Percentiles rank a stretch among this genome's conserved stretches.
Conservation (phyloP, 1,140 invertebrate genomes). For the Ceratina japonica region DNA sequence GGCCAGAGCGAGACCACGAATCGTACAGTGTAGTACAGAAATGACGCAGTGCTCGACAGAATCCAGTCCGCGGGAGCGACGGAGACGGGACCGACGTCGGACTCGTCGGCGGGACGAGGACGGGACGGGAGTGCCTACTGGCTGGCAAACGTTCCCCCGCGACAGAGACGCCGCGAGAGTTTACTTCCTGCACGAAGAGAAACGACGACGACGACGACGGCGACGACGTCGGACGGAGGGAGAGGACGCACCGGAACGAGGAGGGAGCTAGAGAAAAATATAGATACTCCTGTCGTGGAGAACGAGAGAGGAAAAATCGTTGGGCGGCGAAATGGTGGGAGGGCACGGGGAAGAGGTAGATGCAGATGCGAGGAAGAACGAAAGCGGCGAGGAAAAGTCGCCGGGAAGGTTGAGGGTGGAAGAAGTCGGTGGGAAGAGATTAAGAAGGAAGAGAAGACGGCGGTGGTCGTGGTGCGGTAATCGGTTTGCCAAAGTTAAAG, state of each 20-base stretch:
- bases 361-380: not conserved
- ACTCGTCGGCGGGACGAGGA: conserved; percentile 29
- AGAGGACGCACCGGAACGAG: not conserved
- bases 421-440: not conserved
- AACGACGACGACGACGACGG: no score
- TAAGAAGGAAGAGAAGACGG: conserved; percentile 9
- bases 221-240: conserved; percentile 6
- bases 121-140: conserved; percentile 1
- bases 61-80: conserved; percentile 20
- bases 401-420: not conserved
- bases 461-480: conserved; percentile 48
- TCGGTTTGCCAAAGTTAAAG: conserved; percentile 51
- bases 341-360: not conserved
- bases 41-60: conserved; percentile 52
- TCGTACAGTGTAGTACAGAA: conserved; percentile 43
- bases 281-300: not conserved
- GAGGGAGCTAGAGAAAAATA: conserved; percentile 8
- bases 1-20: conserved; percentile 27
- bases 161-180: conserved; percentile 23
- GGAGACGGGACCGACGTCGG: not conserved
- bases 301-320: conserved; percentile 5
- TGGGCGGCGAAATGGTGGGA: not conserved
- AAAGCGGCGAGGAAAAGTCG: not conserved
- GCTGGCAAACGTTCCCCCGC: conserved; percentile 37
- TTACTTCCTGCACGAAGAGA: not conserved